Conservation (phyloP, 2,888 invertebrate species). For the Metellina segmentata region DNA sequence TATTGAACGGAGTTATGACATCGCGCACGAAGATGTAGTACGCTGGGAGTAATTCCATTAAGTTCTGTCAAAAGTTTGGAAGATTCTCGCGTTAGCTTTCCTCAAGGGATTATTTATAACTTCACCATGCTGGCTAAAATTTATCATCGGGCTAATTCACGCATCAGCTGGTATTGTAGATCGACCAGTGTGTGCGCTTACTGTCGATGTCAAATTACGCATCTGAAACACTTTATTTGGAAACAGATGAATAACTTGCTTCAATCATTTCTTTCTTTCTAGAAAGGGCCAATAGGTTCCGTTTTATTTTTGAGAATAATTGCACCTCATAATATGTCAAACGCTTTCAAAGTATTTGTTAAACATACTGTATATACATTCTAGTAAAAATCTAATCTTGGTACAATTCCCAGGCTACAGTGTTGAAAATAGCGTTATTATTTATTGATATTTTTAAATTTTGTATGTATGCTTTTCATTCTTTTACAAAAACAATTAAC, state of each 20-base stretch:
- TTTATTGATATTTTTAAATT: too few relatives aligned
- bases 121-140: conserved; percentile 26
- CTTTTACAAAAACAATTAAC: too few relatives aligned
- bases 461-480: too few relatives aligned
- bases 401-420: too few relatives aligned
- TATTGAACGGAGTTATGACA: conserved; percentile 57
- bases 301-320: background rate
- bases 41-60: conserved; percentile 57
- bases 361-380: too few relatives aligned
- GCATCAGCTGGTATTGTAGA: conserved; percentile 28
- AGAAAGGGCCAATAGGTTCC: background rate
- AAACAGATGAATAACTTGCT: background rate
- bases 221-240: conserved; percentile 25
- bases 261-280: background rate
- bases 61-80: conserved; percentile 66
- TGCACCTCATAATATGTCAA: too few relatives aligned
- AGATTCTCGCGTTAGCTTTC: conserved; percentile 49
- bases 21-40: conserved; percentile 42
- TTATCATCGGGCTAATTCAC: conserved; percentile 62
- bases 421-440: too few relatives aligned
- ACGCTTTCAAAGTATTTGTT: too few relatives aligned
- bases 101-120: conserved; percentile 62
- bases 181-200: conserved; percentile 24
- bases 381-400: too few relatives aligned
- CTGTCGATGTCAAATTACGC: conserved; percentile 39